Base-by-base conservation (phyloP, 2,888 invertebrate genomes). In the Apodemia hepburni region DNA sequence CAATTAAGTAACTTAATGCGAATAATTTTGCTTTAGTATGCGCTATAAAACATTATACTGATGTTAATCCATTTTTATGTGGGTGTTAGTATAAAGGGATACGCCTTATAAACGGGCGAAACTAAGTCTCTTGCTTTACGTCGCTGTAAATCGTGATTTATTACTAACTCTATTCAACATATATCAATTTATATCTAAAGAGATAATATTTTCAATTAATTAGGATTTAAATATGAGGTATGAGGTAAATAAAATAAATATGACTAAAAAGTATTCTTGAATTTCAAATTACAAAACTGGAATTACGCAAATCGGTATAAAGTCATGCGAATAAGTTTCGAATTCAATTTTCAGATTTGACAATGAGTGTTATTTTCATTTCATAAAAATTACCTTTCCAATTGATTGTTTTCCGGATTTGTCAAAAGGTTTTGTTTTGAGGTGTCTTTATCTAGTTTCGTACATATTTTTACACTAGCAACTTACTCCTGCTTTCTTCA, bases 121-220 rank as follows among this genome's bases (percentile, higher is more conserved):
- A 76, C 68, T 70, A 70, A 65, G 69, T 66, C 64, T 70, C 68
- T 70, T 67, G 68, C 61, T 77, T 78, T 72, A 73, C 64, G 70
- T 73, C 71, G 71, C 69, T 69, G 67, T 78, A 79, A 77, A 78
- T 79, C 74, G 75, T 72, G 69, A 69, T 74, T 69, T 49, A 62
- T 33, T 42, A 51, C 58, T 49, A 51, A 29, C 35, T 59, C 61
- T 63, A 57, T 65, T 59, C 60, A 59, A 59, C 22, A 38, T 38
- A 61, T 47, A 65, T 54, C 62, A 61, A 61, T 60, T 38, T 18
- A 60, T 38, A 38, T 12, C 22, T 29, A 5, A n/a, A n/a, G 61
- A 42, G 54, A 61, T 57, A 38, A 42, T 29, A 45, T 61, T 61
- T 29, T 35, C 2, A 61, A 54, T 33, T 54, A 38, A 61, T 51